A percentile compares a stretch with the other conserved stretches of the same genome.
These are phyloP conservation scores for Rhodinocichla rosea DNA, from an alignment of 2,113 vertebrate genomes.

Conservation along the genomic window DNA sequence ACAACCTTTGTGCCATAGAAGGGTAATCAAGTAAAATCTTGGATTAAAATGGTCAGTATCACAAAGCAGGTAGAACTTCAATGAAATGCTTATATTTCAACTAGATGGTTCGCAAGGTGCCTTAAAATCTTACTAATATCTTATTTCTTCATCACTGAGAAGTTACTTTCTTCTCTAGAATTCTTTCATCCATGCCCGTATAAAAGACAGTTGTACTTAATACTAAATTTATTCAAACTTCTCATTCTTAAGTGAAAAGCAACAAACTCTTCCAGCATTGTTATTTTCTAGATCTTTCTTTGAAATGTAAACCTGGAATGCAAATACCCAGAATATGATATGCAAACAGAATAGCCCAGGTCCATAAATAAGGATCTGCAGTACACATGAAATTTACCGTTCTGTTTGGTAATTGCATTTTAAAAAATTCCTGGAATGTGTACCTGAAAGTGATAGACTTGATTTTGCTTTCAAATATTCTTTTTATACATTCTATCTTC, in stretches of 20 bases:
- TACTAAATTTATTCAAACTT: not conserved
- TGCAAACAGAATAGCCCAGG: not conserved
- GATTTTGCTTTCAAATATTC: not conserved
- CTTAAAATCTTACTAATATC: not conserved
- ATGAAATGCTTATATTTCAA: not conserved
- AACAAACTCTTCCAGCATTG: not conserved
- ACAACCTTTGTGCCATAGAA: not conserved
- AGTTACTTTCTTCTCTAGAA: not conserved
- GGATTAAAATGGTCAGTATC: not conserved
- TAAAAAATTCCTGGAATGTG: not conserved
- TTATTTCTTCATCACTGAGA: not conserved
- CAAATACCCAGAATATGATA: not conserved
- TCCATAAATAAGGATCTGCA: not conserved
- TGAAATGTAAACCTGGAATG: not conserved
- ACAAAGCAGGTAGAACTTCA: not conserved
- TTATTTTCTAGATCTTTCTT: not conserved
- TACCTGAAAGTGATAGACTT: not conserved
- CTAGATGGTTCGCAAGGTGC: not conserved
- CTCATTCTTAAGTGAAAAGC: not conserved
- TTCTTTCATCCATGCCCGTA: not conserved
- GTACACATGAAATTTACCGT: not conserved
- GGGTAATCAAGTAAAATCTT: not conserved
- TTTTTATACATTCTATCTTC: not conserved
- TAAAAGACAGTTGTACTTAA: not conserved
- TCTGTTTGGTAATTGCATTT: not conserved